These are phyloP conservation scores for Neoniphon sammara DNA, from an alignment of 2,797 vertebrate species.

Conservation along the genomic window DNA sequence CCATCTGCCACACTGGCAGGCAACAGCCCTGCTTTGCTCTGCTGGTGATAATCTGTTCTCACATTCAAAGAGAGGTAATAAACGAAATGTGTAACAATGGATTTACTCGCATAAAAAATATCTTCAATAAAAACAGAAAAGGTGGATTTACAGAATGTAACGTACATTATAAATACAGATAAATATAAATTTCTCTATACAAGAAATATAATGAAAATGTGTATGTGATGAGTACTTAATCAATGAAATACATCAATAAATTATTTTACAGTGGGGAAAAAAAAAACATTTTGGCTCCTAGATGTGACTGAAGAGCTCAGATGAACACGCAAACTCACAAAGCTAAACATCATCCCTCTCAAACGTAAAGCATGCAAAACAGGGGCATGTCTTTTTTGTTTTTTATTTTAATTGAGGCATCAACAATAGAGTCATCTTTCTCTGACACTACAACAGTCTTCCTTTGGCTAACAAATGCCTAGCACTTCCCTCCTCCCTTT, in stretches of 20 bases:
- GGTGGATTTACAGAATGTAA: not conserved
- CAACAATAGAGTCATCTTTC: not conserved
- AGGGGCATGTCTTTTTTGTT: not conserved
- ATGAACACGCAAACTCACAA: not conserved
- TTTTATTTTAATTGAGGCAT: constrained; percentile 7
- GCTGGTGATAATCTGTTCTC: constrained; percentile 42
- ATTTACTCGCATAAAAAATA: constrained; percentile 24
- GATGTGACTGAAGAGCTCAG: not conserved
- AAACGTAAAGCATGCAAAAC: not conserved
- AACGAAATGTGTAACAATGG: constrained; percentile 7
- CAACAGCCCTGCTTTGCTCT: constrained; percentile 45
- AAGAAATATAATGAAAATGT: not conserved
- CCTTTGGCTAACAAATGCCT: constrained; percentile 54
- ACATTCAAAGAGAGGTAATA: constrained; percentile 43
- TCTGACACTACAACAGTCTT: constrained; percentile 28
- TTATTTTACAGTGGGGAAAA: not conserved
- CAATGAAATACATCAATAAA: not conserved
- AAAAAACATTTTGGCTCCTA: not conserved
- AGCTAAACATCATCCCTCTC: not conserved
- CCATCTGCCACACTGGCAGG: constrained; percentile 73
- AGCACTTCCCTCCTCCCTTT: constrained; percentile 51
- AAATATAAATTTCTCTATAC: too few species aligned
- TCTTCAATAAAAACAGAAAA: not conserved
- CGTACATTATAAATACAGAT: too few species aligned
- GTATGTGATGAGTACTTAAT: not conserved